A percentile compares a stretch with the other conserved stretches of the same genome.
These are phyloP conservation scores for Dynastes maya DNA, from an alignment of 2,888 invertebrate species.

Conservation along the genomic window DNA sequence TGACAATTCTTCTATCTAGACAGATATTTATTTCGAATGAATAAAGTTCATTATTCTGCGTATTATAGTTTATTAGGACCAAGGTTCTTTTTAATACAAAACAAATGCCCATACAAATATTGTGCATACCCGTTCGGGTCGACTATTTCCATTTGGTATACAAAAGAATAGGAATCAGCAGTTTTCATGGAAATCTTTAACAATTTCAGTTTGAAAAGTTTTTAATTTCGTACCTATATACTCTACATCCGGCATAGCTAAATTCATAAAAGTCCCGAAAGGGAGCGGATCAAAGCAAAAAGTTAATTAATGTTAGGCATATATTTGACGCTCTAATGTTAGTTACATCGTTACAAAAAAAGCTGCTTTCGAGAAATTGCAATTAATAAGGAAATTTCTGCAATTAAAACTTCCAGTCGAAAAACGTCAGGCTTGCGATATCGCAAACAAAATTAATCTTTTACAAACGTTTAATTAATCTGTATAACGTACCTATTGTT, in stretches of 20 bases:
- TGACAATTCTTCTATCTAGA: too few relatives aligned
- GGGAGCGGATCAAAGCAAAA: not conserved
- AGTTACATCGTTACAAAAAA: conserved; percentile 3
- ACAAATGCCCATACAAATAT: too few relatives aligned
- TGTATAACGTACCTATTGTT: not conserved
- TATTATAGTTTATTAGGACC: too few relatives aligned
- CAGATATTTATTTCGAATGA: too few relatives aligned
- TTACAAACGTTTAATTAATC: conserved; percentile 32
- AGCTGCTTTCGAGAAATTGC: not conserved
- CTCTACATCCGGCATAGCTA: not conserved
- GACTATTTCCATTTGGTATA: too few relatives aligned
- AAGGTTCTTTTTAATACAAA: too few relatives aligned
- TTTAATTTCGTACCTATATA: not conserved
- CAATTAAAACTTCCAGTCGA: conserved; percentile 33
- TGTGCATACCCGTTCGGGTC: too few relatives aligned
- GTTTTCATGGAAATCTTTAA: not conserved
- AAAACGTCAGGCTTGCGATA: conserved; percentile 12
- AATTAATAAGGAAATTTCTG: conserved; percentile 31
- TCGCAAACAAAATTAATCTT: conserved; percentile 34
- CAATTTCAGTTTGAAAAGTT: not conserved
- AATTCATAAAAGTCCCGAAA: not conserved
- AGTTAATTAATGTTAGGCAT: conserved; percentile 22
- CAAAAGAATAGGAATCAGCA: too few relatives aligned
- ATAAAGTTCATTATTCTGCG: too few relatives aligned
- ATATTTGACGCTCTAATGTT: not conserved